phyloP scores from a whole-genome alignment of 2,113 vertebrate species.

The Brachypteracias leptosomus region DNA sequence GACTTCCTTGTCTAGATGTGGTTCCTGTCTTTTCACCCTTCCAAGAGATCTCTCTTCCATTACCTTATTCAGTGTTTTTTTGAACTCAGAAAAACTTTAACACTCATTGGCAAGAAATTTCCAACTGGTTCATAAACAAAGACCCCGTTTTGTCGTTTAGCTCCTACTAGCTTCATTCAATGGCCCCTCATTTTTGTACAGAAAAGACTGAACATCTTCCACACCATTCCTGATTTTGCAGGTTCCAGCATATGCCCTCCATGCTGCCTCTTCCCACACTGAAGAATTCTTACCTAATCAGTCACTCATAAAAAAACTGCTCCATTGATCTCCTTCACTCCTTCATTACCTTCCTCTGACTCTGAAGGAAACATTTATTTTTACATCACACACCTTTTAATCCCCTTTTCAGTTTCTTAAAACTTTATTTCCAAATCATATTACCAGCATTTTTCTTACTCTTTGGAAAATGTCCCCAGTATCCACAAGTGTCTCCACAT shows the following conservation, averaged over 20 bases:
- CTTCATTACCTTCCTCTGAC: neutral
- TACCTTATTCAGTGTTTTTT: neutral
- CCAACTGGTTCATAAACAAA: rapidly evolving
- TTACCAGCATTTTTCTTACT: neutral
- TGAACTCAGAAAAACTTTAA: neutral
- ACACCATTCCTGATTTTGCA: neutral
- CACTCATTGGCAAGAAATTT: neutral
- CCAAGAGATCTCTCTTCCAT: neutral
- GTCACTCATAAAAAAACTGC: neutral
- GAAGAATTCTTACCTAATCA: neutral
- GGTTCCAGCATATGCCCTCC: neutral
- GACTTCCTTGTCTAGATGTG: neutral
- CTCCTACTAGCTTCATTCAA: neutral
- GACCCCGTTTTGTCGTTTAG: neutral
- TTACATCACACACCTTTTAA: neutral
- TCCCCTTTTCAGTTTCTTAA: neutral
- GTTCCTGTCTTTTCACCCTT: neutral
- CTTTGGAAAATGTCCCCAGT: neutral
- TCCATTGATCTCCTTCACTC: neutral
- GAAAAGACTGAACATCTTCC: neutral
- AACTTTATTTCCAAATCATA: neutral
- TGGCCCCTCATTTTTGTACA: rapidly evolving
- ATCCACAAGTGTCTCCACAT: neutral
- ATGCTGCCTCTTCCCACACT: neutral
- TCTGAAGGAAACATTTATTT: neutral